These are phyloP conservation scores for Nemoura dubitans DNA, from an alignment of 2,888 invertebrate species.

Conservation along the genomic window DNA sequence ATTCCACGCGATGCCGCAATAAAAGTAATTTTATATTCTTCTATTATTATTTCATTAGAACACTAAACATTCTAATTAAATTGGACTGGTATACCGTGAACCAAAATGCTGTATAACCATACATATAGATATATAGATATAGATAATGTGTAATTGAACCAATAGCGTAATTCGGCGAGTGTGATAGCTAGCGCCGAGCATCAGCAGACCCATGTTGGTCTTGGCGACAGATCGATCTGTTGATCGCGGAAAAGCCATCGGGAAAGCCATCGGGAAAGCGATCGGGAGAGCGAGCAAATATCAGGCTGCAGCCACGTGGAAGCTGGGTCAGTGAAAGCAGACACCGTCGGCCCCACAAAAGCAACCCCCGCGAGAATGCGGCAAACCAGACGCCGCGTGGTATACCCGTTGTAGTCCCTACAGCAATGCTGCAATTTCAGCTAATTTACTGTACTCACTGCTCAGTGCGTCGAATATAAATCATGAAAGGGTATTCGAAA, in stretches of 20 bases:
- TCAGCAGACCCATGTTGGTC: too few relatives aligned
- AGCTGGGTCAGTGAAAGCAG: neutral
- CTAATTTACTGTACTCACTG: neutral
- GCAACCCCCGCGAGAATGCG: neutral
- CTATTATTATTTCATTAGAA: neutral
- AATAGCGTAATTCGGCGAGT: too few relatives aligned
- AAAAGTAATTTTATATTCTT: slow-evolving; percentile 8
- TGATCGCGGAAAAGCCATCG: too few relatives aligned
- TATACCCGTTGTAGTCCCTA: neutral
- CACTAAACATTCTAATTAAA: slow-evolving; percentile 15
- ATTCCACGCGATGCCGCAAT: slow-evolving; percentile 4
- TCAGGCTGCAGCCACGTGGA: neutral
- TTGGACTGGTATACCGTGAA: neutral
- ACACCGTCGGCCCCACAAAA: neutral
- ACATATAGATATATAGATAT: neutral
- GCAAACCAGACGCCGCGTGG: neutral
- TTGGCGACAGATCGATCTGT: too few relatives aligned
- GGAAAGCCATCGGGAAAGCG: too few relatives aligned
- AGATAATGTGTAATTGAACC: too few relatives aligned
- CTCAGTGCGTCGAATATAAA: too few relatives aligned
- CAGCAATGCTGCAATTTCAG: neutral
- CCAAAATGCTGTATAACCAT: neutral
- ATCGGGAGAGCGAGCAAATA: neutral
- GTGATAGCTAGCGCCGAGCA: too few relatives aligned
- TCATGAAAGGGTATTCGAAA: neutral